Base-by-base conservation (phyloP, 2,113 vertebrate genomes). In the Dromas ardeola region DNA sequence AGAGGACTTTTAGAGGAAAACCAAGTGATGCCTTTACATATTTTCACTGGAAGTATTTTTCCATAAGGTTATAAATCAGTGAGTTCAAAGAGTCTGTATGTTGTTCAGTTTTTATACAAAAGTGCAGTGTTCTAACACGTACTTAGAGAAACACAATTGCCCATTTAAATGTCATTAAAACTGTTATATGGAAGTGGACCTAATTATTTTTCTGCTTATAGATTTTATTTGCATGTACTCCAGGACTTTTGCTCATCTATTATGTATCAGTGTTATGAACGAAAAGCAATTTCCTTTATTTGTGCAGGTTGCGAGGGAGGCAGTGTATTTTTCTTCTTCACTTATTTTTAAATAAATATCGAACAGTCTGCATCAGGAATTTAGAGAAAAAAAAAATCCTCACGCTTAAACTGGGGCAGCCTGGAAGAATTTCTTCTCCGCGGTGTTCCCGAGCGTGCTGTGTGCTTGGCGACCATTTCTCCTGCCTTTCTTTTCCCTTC, bases 321-420 rank as follows among this genome's bases (percentile, higher is more conserved):
- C 62, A 92, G 76, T 62, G 83, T 36, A 69, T 95, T 89, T 86
- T 93, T 89, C 87, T 88, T 89, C 86, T 80, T 96, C 69, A 17
- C 9, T 96, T 96, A 69, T 67, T 78, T 97, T 91, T 42, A 85
- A 97, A 90, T 87, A 95, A 94, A 87, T 97, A 59, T 86, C 59
- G 69, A 95, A 88, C 67, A 92, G 47, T 42, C n/a, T 45, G 8
- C 71, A 66, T 92, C 79, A 94, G 72, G 92, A 97, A 95, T 93
- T 91, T 82, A 67, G 90, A 79, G 69, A 9, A 5, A 15, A 36
- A 76, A 81, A 95, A 96, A 81, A 20, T 27, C 45, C 58, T 88
- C 40, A 52, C 63, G 91, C 58, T 90, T 62, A 81, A 84, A 34
- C 29, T 83, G 72, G 69, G 47, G 34, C 58, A 84, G 49, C 72